Evolutionary conservation across 2,113 vertebrate species (phyloP), one percentile per base, ranked within the genome.

Genomic region (Delphinapterus leucas): DNA sequence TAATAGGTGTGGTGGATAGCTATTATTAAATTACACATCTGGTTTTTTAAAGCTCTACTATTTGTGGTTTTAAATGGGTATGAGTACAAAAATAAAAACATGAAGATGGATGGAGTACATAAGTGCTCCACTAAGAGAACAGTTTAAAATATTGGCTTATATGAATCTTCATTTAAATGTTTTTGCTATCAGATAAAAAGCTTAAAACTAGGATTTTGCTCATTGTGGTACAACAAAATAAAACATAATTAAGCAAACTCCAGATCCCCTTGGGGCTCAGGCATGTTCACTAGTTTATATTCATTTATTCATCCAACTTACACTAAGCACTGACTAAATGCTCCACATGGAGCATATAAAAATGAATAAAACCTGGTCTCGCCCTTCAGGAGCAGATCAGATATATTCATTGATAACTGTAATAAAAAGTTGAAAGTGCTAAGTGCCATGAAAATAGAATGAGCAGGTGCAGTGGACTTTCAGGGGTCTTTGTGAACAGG

Each of bases 61-160:
- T 86, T 84, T 71, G 49, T 88, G 41, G 76, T 84, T 95, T 95
- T 65, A 96, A 95, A 93, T 70, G 58, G 25, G 60, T 76, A 60
- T 5, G 93, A 90, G 76, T 36, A 65, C 61, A 94, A 73, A 86
- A 90, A 70, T 63, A 84, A 79, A 94, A 80, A 49, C 49, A 83
- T 44, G 9, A 87, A 96, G 82, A 80, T 18, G 31, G 38, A 63
- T 55, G 68, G 53, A 88, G n/a, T 74, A 21, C 53, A 41, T 74
- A 36, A 82, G 38, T 58, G 15, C 83, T 87, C 70, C 38, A 26
- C 28, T n/a, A 91, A 91, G n/a, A 93, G 1, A 90, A 89, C 8
- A 93, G 13, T n/a, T 68, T 18, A 76, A 95, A 96, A 81, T 49
- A 88, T 1, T 95, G 38, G 31, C 25, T 73, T 55, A 28, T 85